Evolutionary conservation across 1,140 invertebrate genomes (phyloP), one percentile per base, ranked within the genome.

Genomic region (Protaetia brevitarsis): DNA sequence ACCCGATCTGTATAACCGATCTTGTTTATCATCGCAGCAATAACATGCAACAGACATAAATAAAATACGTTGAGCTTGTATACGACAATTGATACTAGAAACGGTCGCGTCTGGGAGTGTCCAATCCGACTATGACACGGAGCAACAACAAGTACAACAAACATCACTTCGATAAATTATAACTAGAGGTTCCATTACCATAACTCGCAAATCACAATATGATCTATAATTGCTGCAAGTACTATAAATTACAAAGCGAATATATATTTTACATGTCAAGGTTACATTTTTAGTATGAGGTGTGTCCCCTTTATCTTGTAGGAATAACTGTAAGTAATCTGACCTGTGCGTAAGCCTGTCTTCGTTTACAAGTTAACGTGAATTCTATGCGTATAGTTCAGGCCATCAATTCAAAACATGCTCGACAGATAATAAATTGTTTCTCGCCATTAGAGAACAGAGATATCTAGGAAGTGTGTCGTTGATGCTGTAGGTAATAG

Each of bases 161-260:
- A 28, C 29, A 59, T 59, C 57, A 21, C 13, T 62, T 26, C 60
- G 31, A 37, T 63, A 63, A 63, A 63, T 63, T 63, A 63, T 36
- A 63, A 31, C 60, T 41, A 31, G 26, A 30, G 19, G 29, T 34
- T 63, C 60, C 13, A 63, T 63, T 36, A 34, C 30, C 30, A 28
- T 63, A 30, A 34, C 31, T 63, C 13, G 60, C 60, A 37, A 37
- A 63, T 63, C 29, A 63, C 29, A 31, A 63, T 63, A 37, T 63
- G 60, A 63, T 63, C 60, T 31, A 41, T 63, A 63, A 63, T 63
- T 63, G 60, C 23, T n/a, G n/a, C n/a, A n/a, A 6, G 60, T 21
- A 26, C 21, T 19, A 63, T 63, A 31, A 26, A 51, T 51, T 51
- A 51, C 41, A 23, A 2, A 8, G 41, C 3, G 21, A 23, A 19